Evolutionary conservation across 1,140 invertebrate species (phyloP), one percentile per base, ranked within the genome.

Genomic region (Melanaphis sacchari): DNA sequence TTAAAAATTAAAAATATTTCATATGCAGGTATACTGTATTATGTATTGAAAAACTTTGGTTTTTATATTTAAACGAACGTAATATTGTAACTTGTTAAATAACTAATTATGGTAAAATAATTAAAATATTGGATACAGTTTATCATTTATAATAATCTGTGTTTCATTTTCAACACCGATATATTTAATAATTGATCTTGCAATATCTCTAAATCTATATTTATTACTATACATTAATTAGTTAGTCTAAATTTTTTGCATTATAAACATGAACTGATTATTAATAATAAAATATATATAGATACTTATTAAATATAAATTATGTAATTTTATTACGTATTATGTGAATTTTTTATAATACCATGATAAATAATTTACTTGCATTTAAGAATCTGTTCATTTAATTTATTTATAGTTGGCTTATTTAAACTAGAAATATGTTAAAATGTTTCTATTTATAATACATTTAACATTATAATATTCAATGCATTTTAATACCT

Each of bases 1-100:
- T 91, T 91, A 91, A 91, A 91, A 91, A 40, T 54, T 21, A 24
- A 54, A 66, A 90, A 21, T n/a, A 85, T 36, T 76, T 76, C 4
- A 21, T 84, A 31, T 81, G 76, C 3, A 41, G 46, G 46, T 49
- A 46, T 46, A 18, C 46, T 46, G 15, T 46, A 18, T 18, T 18
- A 2, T 87, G 31, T 87, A 22, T 46, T 46, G 85, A 87, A 31
- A 49, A 87, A 87, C 85, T 46, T 84, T 46, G 41, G n/a, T 87
- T 87, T 46, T 49, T 49, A 49, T 49, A 49, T 49, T 49, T 87
- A 21, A 18, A 87, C 22, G 18, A 21, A n/a, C 18, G 31, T 87
- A 36, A 85, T 43, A 43, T 40, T 41, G 38, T 18, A 66, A 66
- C 4, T 85, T 26, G 76, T 22, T 24, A 40, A 9, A 36, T 40